Conservation (phyloP, 2,797 vertebrate species). For the Micropoecilia bifurca region DNA sequence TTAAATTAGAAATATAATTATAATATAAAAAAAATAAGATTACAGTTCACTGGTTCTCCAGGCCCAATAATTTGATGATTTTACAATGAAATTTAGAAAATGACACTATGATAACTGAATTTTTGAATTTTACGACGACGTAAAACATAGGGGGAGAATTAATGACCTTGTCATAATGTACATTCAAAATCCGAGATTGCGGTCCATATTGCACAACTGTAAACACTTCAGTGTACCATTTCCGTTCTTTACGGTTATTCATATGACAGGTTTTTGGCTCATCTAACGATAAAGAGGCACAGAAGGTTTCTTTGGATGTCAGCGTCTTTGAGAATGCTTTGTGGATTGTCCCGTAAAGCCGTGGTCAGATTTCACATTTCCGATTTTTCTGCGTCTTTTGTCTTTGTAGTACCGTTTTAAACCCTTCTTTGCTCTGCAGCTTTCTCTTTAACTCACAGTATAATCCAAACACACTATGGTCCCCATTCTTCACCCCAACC, state of each 20-base stretch:
- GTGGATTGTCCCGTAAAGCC: constrained; percentile 44
- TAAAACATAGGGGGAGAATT: constrained; percentile 27
- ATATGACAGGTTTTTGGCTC: constrained; percentile 56
- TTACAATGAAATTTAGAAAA: constrained; percentile 33
- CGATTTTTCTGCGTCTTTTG: constrained; percentile 15
- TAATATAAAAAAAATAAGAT: constrained; percentile 16
- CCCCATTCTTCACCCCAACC: background rate
- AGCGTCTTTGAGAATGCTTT: constrained; percentile 32
- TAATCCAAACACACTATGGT: constrained; percentile 4
- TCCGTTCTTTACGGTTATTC: constrained; percentile 46
- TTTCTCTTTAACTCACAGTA: background rate
- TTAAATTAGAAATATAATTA: constrained; percentile 51
- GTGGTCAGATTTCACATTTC: constrained; percentile 73
- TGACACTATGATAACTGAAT: background rate
- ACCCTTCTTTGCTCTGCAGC: constrained; percentile 10
- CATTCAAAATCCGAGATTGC: constrained; percentile 71
- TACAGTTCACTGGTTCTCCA: constrained; percentile 8
- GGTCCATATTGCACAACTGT: constrained; percentile 81
- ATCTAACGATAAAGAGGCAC: constrained; percentile 53
- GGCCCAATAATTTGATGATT: constrained; percentile 29
- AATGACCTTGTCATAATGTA: constrained; percentile 51
- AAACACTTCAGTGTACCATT: constrained; percentile 71
- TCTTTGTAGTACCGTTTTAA: constrained; percentile 39
- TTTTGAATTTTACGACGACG: constrained; percentile 21
- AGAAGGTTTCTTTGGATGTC: constrained; percentile 52